Evolutionary conservation across 2,113 vertebrate species (phyloP).

Genomic region (Myocastor coypus): DNA sequence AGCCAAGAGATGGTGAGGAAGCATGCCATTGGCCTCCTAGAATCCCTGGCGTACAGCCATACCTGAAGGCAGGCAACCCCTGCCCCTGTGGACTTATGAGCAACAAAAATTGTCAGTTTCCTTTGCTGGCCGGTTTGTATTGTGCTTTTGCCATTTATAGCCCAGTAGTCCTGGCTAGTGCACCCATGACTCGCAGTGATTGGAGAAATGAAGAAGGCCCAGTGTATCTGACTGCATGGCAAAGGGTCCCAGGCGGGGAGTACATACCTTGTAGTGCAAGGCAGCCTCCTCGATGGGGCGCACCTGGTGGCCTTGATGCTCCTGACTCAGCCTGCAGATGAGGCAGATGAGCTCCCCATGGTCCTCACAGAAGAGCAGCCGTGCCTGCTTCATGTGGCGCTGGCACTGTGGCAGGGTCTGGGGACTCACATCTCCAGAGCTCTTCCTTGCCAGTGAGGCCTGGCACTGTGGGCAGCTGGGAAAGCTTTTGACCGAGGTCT

Average conservation of each 20-base stretch:
- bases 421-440: conserved; percentile 40
- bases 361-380: conserved; percentile 82
- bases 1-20: not conserved
- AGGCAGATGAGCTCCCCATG: conserved; percentile 80
- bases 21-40: not conserved
- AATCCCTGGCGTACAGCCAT: not conserved
- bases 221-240: not conserved
- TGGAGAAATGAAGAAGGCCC: not conserved
- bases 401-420: conserved; percentile 53
- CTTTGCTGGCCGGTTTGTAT: not conserved
- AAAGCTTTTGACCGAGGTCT: not conserved
- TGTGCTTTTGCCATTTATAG: not conserved
- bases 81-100: not conserved
- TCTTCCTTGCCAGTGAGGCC: conserved; percentile 20
- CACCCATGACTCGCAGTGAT: not conserved
- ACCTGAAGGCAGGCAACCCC: not conserved
- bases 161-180: not conserved
- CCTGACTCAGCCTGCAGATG: conserved; percentile 83
- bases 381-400: conserved; percentile 76
- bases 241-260: not conserved
- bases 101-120: not conserved
- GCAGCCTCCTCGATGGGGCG: conserved; percentile 83
- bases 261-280: conserved; percentile 78
- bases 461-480: conserved; percentile 25
- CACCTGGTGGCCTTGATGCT: conserved; percentile 81